Evolutionary conservation across 1,140 invertebrate genomes (phyloP).

Genomic region (Habropoda laboriosa): DNA sequence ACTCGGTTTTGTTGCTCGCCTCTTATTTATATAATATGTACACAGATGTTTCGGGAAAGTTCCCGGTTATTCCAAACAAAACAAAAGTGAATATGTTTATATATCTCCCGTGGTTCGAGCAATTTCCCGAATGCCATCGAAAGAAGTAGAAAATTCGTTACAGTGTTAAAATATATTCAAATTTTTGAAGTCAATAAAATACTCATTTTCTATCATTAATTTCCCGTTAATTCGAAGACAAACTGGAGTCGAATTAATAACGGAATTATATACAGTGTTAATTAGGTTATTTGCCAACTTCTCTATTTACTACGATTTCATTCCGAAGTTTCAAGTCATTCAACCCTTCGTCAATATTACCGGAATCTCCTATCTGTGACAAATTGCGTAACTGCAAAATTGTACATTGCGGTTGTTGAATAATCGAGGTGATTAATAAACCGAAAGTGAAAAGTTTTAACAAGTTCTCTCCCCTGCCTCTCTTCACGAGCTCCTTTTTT

Average conservation of each 20-base stretch:
- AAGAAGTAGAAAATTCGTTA: no score
- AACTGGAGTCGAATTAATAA: not conserved
- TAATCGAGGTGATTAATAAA: conserved; percentile 47
- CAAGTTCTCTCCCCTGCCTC: not conserved
- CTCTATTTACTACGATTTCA: conserved; percentile 11
- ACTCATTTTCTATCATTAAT: not conserved
- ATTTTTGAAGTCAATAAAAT: not conserved
- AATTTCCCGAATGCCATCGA: no score
- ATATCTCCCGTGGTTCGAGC: no score
- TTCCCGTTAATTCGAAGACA: not conserved
- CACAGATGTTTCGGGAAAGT: no score
- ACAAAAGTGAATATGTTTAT: no score
- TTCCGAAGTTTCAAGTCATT: conserved; percentile 28
- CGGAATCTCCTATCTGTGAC: conserved; percentile 11
- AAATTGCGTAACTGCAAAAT: conserved; percentile 44
- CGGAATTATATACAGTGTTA: not conserved
- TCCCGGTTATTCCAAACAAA: no score
- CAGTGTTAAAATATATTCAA: no score
- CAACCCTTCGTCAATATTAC: conserved; percentile 40
- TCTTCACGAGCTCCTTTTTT: not conserved
- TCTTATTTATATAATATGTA: no score
- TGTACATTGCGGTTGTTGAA: conserved; percentile 32
- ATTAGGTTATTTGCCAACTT: not conserved
- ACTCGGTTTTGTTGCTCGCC: no score
- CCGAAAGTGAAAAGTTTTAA: conserved; percentile 46